Conservation (phyloP, 2,888 invertebrate genomes). For the Drosophila paramelanica region DNA sequence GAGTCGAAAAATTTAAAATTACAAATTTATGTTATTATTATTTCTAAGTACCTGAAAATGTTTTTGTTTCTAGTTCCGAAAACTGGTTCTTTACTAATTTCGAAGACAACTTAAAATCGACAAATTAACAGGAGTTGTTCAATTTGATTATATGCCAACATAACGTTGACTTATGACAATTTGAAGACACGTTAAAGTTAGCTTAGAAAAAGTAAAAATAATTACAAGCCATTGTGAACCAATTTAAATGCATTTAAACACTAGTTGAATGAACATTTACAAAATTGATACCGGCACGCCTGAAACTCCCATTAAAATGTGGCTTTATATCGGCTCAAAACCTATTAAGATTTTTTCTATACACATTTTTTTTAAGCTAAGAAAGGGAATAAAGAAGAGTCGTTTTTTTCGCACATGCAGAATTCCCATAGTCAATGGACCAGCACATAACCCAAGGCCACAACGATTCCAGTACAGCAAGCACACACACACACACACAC, state of each 20-base stretch:
- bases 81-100: too few relatives aligned
- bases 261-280: background rate
- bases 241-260: background rate
- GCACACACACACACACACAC: constrained; percentile 16
- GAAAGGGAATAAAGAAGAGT: too few relatives aligned
- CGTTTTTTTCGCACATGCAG: constrained; percentile 26
- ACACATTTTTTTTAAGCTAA: constrained; percentile 6
- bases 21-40: too few relatives aligned
- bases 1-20: background rate
- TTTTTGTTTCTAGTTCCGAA: too few relatives aligned
- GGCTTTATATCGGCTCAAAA: constrained; percentile 5
- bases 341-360: constrained; percentile 4
- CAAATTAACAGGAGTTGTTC: too few relatives aligned
- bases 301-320: background rate
- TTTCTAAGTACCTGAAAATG: too few relatives aligned
- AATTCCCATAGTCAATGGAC: constrained; percentile 32
- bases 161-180: too few relatives aligned
- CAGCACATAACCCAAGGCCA: constrained; percentile 43
- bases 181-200: too few relatives aligned
- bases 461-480: constrained; percentile 41
- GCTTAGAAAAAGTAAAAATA: too few relatives aligned
- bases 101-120: too few relatives aligned
- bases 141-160: too few relatives aligned
- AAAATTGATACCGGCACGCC: background rate
- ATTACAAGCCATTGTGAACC: background rate